Percentiles rank a stretch among this genome's conserved stretches.
Evolutionary conservation across 2,888 invertebrate genomes (phyloP).

Genomic region (Tillus elongatus): DNA sequence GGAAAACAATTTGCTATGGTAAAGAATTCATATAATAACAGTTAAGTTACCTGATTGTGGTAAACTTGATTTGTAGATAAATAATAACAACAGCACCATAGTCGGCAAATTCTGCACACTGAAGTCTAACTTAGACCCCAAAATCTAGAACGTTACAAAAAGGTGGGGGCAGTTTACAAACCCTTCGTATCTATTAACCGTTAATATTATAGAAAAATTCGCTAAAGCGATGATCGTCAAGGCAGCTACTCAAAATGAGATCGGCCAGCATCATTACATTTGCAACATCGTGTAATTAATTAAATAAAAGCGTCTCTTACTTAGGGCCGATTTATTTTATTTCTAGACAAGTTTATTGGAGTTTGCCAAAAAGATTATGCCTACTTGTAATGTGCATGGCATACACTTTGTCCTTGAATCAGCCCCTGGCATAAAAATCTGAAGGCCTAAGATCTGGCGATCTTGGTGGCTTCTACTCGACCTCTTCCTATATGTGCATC

Average conservation of each 20-base stretch:
- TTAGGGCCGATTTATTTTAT: not conserved
- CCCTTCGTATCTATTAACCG: too few species aligned
- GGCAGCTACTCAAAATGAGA: not conserved
- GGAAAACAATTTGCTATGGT: too few species aligned
- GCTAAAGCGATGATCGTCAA: too few species aligned
- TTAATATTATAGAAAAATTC: too few species aligned
- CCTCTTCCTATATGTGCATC: conserved; percentile 1
- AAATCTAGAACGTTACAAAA: too few species aligned
- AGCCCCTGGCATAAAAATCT: conserved; percentile 1
- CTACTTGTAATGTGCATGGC: conserved; percentile 1
- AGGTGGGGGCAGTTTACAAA: too few species aligned
- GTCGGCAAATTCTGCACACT: too few species aligned
- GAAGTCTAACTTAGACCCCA: too few species aligned
- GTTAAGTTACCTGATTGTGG: too few species aligned
- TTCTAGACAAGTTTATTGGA: conserved; percentile 3
- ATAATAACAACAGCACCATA: too few species aligned
- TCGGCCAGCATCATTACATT: conserved; percentile 1
- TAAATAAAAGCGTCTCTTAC: not conserved
- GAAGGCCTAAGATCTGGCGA: conserved; percentile 2
- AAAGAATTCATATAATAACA: too few species aligned
- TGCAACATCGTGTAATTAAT: not conserved
- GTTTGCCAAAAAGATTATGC: not conserved
- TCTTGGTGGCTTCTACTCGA: not conserved
- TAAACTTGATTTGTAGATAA: too few species aligned
- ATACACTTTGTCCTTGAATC: not conserved